A percentile compares a stretch with the other conserved stretches of the same genome.
phyloP scores from a whole-genome alignment of 1,140 invertebrate species.

The Lerema accius region DNA sequence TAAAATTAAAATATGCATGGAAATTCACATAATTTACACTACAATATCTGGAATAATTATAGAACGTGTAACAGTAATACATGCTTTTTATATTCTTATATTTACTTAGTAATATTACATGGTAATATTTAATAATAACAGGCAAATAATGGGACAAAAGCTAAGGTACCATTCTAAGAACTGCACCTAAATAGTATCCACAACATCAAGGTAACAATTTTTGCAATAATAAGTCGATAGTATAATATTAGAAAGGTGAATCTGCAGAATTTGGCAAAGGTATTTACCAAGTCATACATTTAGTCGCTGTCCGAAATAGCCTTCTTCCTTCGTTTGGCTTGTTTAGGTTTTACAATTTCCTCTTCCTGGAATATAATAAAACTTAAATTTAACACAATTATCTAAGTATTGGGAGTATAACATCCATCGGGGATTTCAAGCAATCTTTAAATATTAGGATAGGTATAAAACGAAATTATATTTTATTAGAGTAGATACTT shows the following conservation, averaged over 20 bases:
- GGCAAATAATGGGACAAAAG: constrained; percentile 51
- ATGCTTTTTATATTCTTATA: constrained; percentile 3
- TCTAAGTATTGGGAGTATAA: too few relatives aligned
- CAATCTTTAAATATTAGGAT: too few relatives aligned
- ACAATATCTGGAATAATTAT: constrained; percentile 41
- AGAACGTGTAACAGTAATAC: constrained; percentile 38
- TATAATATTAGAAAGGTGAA: constrained; percentile 61
- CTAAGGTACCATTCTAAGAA: constrained; percentile 68
- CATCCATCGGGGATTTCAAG: too few relatives aligned
- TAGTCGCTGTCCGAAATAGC: constrained; percentile 93
- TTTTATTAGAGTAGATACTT: too few relatives aligned
- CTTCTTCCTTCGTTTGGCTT: constrained; percentile 94
- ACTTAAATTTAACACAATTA: constrained; percentile 13
- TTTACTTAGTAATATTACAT: constrained; percentile 44
- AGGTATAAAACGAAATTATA: too few relatives aligned
- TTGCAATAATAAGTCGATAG: constrained; percentile 47
- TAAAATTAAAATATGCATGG: constrained; percentile 63
- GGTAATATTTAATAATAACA: constrained; percentile 55
- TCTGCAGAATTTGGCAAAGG: constrained; percentile 76
- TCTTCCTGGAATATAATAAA: constrained; percentile 86
- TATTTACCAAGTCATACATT: constrained; percentile 73
- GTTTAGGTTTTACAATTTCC: constrained; percentile 92
- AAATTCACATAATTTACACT: constrained; percentile 61
- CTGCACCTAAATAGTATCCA: constrained; percentile 49
- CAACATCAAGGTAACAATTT: constrained; percentile 66